A percentile compares a stretch with the other conserved stretches of the same genome.
Conservation (phyloP, 2,797 vertebrate genomes). For the Pangasius krempfi region DNA sequence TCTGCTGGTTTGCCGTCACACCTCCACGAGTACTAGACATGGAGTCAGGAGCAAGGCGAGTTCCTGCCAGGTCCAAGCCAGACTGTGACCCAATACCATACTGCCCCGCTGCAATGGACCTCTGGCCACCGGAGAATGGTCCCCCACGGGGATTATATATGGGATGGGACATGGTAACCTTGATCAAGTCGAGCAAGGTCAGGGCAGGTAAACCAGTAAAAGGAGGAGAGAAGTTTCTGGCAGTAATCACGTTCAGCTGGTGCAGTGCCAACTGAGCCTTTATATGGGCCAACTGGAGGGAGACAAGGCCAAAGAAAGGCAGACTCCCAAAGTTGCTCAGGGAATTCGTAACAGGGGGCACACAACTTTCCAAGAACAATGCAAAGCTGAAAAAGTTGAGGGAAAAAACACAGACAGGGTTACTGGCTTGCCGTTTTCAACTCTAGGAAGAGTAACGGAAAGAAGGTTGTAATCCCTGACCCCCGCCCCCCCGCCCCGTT, state of each 20-base stretch:
- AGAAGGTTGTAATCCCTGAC: slow-evolving; percentile 33
- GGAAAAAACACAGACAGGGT: slow-evolving; percentile 80
- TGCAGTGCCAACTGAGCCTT: slow-evolving; percentile 84
- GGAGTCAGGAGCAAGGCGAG: slow-evolving; percentile 63
- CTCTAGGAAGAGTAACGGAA: slow-evolving; percentile 50
- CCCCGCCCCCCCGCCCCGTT: background rate
- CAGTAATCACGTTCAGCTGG: slow-evolving; percentile 75
- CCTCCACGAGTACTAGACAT: slow-evolving; percentile 59
- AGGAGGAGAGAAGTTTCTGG: slow-evolving; percentile 67
- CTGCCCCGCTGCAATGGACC: slow-evolving; percentile 72
- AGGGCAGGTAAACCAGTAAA: slow-evolving; percentile 65
- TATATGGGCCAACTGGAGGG: slow-evolving; percentile 86
- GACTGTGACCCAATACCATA: slow-evolving; percentile 67
- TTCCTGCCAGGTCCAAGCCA: slow-evolving; percentile 69
- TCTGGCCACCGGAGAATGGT: slow-evolving; percentile 70
- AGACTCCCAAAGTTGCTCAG: slow-evolving; percentile 71
- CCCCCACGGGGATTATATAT: slow-evolving; percentile 81
- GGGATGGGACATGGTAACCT: slow-evolving; percentile 79
- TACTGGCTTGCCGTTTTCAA: slow-evolving; percentile 61
- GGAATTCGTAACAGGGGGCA: slow-evolving; percentile 83
- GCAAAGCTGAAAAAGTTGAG: slow-evolving; percentile 86
- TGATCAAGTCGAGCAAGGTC: slow-evolving; percentile 76
- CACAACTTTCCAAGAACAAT: slow-evolving; percentile 89
- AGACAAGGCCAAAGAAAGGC: slow-evolving; percentile 80
- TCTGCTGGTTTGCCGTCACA: slow-evolving; percentile 52